A percentile compares a stretch with the other conserved stretches of the same genome.
These are phyloP conservation scores for Drepana falcataria DNA, from an alignment of 2,888 invertebrate species.

Conservation along the genomic window DNA sequence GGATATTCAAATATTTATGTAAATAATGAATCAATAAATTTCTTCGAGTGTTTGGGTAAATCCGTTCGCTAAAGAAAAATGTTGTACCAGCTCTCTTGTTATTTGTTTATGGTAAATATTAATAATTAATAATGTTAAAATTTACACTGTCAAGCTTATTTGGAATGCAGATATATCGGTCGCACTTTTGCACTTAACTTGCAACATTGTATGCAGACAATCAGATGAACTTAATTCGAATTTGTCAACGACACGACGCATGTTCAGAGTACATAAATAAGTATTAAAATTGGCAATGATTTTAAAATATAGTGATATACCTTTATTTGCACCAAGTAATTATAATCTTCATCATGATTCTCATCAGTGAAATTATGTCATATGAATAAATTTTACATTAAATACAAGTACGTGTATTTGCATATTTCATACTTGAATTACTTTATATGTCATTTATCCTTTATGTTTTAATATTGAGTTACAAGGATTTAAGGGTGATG, in stretches of 20 bases:
- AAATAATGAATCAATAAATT: constrained; percentile 6
- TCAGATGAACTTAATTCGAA: not conserved
- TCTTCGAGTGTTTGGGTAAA: constrained; percentile 5
- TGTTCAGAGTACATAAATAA: not conserved
- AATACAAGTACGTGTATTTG: too few relatives aligned
- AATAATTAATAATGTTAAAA: constrained; percentile 1
- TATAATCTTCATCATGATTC: not conserved
- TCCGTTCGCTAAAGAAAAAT: constrained; percentile 4
- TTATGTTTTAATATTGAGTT: too few relatives aligned
- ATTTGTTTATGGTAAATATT: not conserved
- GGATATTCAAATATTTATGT: not conserved
- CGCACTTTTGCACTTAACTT: not conserved
- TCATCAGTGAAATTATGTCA: not conserved
- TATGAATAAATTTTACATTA: not conserved
- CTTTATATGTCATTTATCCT: too few relatives aligned
- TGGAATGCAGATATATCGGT: not conserved
- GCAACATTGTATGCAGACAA: not conserved
- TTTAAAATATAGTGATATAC: not conserved
- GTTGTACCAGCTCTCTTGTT: constrained; percentile 2
- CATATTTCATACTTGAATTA: too few relatives aligned
- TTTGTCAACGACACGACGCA: too few relatives aligned
- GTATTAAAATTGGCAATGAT: not conserved
- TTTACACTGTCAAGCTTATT: not conserved
- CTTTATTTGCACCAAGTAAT: not conserved
- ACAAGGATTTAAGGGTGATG: too few relatives aligned